These are phyloP conservation scores for Zelleria hepariella DNA, from an alignment of 2,888 invertebrate species.

Conservation along the genomic window DNA sequence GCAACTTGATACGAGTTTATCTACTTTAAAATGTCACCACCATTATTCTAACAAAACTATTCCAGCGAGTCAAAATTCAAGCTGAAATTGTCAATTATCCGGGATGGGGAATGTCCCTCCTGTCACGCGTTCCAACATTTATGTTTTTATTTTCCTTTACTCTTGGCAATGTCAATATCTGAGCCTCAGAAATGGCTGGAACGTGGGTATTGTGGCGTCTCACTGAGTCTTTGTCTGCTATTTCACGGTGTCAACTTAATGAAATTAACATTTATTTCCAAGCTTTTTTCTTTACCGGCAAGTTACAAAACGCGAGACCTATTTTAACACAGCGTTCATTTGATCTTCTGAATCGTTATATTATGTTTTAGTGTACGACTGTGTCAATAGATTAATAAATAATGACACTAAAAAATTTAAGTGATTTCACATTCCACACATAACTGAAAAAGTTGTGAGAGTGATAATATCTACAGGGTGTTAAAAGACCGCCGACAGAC, in stretches of 20 bases:
- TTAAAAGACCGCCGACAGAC: too few relatives aligned
- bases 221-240: slow-evolving; percentile 33
- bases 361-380: too few relatives aligned
- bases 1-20: too few relatives aligned
- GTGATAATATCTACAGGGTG: too few relatives aligned
- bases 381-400: too few relatives aligned
- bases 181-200: slow-evolving; percentile 34
- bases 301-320: too few relatives aligned
- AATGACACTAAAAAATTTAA: too few relatives aligned
- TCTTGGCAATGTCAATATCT: slow-evolving; percentile 46
- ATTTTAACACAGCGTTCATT: too few relatives aligned
- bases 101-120: slow-evolving; percentile 34
- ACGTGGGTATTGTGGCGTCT: slow-evolving; percentile 26
- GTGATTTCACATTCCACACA: too few relatives aligned
- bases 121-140: slow-evolving; percentile 50
- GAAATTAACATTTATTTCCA: slow-evolving; percentile 30
- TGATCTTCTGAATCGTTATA: too few relatives aligned
- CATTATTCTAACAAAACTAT: slow-evolving; percentile 16
- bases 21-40: slow-evolving; percentile 5
- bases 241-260: slow-evolving; percentile 37
- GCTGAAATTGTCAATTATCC: slow-evolving; percentile 45
- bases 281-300: slow-evolving; percentile 10
- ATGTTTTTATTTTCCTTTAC: slow-evolving; percentile 32
- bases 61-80: slow-evolving; percentile 23
- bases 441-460: too few relatives aligned